Evolutionary conservation across 2,113 vertebrate species (phyloP).

Genomic region (Poeciliopsis occidentalis): DNA sequence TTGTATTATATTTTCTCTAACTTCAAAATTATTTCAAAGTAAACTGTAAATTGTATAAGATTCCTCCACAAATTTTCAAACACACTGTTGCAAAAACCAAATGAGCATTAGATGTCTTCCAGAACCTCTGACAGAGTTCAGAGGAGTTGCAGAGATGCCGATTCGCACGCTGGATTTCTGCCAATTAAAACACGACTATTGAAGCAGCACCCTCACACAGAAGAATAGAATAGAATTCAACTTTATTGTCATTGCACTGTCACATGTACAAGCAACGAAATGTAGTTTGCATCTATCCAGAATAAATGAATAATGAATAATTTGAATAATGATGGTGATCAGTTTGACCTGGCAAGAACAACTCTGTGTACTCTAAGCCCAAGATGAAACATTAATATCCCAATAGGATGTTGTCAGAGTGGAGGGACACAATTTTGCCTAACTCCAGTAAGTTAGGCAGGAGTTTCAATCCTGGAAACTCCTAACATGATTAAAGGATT

Average conservation of each 20-base stretch:
- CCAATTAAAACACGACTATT: slow-evolving; percentile 21
- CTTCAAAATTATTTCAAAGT: neutral
- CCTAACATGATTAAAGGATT: neutral
- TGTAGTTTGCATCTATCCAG: too few species aligned
- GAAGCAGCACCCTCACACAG: slow-evolving; percentile 10
- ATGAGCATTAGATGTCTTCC: neutral
- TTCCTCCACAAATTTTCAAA: too few species aligned
- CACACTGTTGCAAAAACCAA: too few species aligned
- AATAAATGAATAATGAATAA: too few species aligned
- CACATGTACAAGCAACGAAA: too few species aligned
- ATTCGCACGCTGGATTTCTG: neutral
- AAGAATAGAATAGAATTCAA: too few species aligned
- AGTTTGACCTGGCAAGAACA: slow-evolving; percentile 36
- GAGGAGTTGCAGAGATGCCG: rapidly evolving
- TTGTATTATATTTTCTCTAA: neutral
- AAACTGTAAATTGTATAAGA: neutral
- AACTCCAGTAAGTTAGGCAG: too few species aligned
- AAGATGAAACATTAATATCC: slow-evolving; percentile 29
- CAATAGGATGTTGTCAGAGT: slow-evolving; percentile 24
- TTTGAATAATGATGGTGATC: slow-evolving; percentile 20
- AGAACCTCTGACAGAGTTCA: slow-evolving; percentile 1
- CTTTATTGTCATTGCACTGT: too few species aligned
- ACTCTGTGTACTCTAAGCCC: slow-evolving; percentile 7
- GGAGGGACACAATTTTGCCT: neutral
- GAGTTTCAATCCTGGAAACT: neutral